Evolutionary conservation across 1,140 invertebrate genomes (phyloP), one percentile per base, ranked within the genome.

Genomic region (Drosophila dunni): DNA sequence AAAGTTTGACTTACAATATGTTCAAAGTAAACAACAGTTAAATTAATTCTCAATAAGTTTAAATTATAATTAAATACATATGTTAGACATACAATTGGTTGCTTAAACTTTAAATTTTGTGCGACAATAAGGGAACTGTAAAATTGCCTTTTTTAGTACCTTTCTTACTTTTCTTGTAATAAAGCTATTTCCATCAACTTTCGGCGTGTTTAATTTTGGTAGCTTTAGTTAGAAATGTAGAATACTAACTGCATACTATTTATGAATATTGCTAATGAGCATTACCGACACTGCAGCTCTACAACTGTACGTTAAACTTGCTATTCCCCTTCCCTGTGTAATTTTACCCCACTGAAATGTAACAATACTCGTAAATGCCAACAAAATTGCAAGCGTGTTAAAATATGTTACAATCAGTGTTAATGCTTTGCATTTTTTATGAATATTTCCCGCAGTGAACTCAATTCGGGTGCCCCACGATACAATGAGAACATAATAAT

Each of bases 371-470:
- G 42, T 70, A 70, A 75, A 64, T 65, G 71, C 53, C 57, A 75
- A 60, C 54, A 45, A 67, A 75, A 70, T 71, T 63, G 62, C 63
- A 38, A 66, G 58, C 54, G 82, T 75, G 58, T 66, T 81, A 78
- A 85, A 85, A 86, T 86, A 79, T 83, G 84, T 83, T 89, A 78
- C 83, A 88, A 88, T 88, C 83, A 80, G 84, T 79, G 83, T 83
- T 89, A 88, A 88, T 88, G 72, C 66, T 72, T 53, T 89, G 79
- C 76, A 83, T 83, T 88, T 88, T 79, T 88, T 88, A 88, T 88
- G 79, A 79, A 83, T 80, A 80, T 83, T 67, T 83, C 69, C 62
- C 83, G 54, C 72, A 58, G 83, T 42, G 62, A 76, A 64, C 66
- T 51, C 46, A 74, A 64, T n/a, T 42, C 20, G 29, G 67, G 57